Percentiles rank a stretch among this genome's conserved stretches.
Conservation (phyloP, 2,113 vertebrate species). For the Notothenia coriiceps region DNA sequence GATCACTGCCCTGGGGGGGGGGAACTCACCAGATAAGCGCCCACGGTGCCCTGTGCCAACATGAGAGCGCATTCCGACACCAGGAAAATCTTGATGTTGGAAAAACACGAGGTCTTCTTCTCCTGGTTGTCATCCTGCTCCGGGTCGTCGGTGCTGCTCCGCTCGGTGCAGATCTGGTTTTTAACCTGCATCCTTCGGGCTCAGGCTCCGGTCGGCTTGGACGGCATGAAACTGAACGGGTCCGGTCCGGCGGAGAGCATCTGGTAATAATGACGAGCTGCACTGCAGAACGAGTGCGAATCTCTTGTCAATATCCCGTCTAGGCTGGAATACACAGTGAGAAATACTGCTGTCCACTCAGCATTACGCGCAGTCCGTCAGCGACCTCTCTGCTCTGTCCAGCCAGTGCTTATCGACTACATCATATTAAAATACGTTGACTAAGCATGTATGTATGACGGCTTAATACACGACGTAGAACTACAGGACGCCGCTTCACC, state of each 20-base stretch:
- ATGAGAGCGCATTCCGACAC: constrained; percentile 95
- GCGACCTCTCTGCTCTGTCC: constrained; percentile 52
- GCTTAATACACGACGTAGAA: constrained; percentile 22
- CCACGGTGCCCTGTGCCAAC: constrained; percentile 95
- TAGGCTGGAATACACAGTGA: constrained; percentile 36
- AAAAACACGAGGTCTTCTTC: constrained; percentile 92
- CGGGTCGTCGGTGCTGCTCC: constrained; percentile 86
- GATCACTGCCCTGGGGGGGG: background rate
- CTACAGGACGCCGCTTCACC: constrained; percentile 22
- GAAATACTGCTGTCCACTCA: constrained; percentile 67
- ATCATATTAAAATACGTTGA: constrained; percentile 56
- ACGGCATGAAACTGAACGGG: constrained; percentile 62
- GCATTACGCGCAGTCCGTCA: constrained; percentile 68
- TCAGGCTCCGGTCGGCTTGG: constrained; percentile 73
- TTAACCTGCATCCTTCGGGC: constrained; percentile 86
- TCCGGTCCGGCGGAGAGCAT: constrained; percentile 71
- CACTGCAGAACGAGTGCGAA: constrained; percentile 55
- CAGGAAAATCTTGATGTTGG: constrained; percentile 94
- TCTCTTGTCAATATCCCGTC: constrained; percentile 42
- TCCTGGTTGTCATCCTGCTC: constrained; percentile 86
- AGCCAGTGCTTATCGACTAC: constrained; percentile 46
- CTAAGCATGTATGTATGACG: constrained; percentile 49
- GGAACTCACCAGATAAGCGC: constrained; percentile 94
- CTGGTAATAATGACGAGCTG: constrained; percentile 56
- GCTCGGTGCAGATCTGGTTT: constrained; percentile 84